phyloP scores from a whole-genome alignment of 2,888 invertebrate species.

The Lasiommata megera region DNA sequence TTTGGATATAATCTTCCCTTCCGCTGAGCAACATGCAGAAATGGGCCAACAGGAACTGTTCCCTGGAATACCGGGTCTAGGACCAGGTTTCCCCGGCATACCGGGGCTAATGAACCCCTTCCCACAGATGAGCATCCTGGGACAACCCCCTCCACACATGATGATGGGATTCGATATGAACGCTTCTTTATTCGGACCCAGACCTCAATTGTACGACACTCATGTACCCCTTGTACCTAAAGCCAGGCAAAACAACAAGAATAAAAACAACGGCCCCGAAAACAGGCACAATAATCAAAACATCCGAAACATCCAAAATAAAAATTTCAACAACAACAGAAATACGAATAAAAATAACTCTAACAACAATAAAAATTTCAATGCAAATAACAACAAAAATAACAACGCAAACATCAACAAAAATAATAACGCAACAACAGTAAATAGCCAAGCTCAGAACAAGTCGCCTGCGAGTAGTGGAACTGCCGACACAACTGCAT shows the following conservation, averaged over 20 bases:
- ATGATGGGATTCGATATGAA: slow-evolving; percentile 69
- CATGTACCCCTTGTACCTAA: slow-evolving; percentile 60
- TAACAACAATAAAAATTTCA: slow-evolving; percentile 21
- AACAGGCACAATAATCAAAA: background rate
- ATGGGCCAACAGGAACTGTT: slow-evolving; percentile 37
- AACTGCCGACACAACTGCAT: slow-evolving; percentile 23
- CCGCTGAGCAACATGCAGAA: slow-evolving; percentile 48
- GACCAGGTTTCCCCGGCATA: slow-evolving; percentile 41
- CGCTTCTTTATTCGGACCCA: slow-evolving; percentile 49
- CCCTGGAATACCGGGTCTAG: slow-evolving; percentile 36
- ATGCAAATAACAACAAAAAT: slow-evolving; percentile 22
- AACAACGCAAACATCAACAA: slow-evolving; percentile 15
- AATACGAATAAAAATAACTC: slow-evolving; percentile 22
- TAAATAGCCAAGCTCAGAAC: background rate
- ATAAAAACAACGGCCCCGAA: slow-evolving; percentile 15
- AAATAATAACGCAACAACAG: no score
- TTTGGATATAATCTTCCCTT: slow-evolving; percentile 84
- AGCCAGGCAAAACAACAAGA: slow-evolving; percentile 19
- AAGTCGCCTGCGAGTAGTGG: background rate
- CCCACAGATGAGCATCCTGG: slow-evolving; percentile 38
- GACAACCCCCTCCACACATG: slow-evolving; percentile 41
- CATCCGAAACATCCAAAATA: slow-evolving; percentile 19
- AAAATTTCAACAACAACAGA: slow-evolving; percentile 30
- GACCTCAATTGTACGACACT: slow-evolving; percentile 62
- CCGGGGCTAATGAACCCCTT: slow-evolving; percentile 42